These are phyloP conservation scores for Brachyrhaphis roseni DNA, from an alignment of 2,797 vertebrate species.

Conservation along the genomic window DNA sequence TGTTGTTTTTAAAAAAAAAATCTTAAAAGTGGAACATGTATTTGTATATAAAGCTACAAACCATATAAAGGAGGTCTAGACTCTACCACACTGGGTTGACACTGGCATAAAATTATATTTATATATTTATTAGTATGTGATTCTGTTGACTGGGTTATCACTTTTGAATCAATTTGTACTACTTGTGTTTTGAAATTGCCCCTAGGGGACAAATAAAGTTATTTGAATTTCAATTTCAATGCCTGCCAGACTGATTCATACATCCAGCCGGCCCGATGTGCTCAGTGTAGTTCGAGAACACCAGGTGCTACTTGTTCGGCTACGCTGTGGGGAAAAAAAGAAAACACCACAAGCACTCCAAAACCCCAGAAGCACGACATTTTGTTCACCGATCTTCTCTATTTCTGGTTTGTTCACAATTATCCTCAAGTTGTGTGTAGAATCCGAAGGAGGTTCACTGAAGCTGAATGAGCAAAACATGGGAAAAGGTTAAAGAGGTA, in stretches of 20 bases:
- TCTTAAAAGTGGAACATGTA: neutral
- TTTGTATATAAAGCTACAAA: neutral
- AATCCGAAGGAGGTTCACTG: neutral
- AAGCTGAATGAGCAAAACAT: neutral
- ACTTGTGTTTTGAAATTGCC: too few species aligned
- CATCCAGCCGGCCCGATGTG: neutral
- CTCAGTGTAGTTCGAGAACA: neutral
- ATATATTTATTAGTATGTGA: too few species aligned
- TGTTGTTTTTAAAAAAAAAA: neutral
- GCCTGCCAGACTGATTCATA: neutral
- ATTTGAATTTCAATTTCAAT: too few species aligned
- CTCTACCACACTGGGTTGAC: neutral
- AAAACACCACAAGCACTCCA: neutral
- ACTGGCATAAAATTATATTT: neutral
- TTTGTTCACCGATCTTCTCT: neutral
- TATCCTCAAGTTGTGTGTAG: neutral
- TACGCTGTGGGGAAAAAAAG: neutral
- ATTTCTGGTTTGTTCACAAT: neutral
- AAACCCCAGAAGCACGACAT: neutral
- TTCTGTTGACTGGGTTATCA: too few species aligned
- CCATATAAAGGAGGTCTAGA: neutral
- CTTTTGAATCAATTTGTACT: too few species aligned
- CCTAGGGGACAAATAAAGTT: too few species aligned
- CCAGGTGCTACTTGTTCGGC: neutral
- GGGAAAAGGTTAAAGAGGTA: neutral